phyloP scores from a whole-genome alignment of 2,888 invertebrate genomes.

The Criorhina ranunculi region DNA sequence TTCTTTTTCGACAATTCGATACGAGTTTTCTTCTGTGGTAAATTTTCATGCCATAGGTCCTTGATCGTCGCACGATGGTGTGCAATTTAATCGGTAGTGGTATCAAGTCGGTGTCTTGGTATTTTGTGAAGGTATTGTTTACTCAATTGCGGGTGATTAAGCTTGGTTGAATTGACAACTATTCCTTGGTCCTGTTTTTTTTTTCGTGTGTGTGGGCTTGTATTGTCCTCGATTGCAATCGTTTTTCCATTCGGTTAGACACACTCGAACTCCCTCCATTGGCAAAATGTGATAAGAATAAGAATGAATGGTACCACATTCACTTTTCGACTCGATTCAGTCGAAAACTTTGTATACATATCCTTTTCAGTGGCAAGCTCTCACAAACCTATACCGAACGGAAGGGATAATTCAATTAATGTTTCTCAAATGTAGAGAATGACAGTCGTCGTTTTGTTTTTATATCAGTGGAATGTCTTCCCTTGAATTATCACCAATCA shows the following conservation, averaged over 20 bases:
- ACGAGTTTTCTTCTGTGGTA: conserved; percentile 21
- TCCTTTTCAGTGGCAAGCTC: not conserved
- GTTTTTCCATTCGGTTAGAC: conserved; percentile 61
- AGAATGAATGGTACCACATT: conserved; percentile 60
- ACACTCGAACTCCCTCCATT: conserved; percentile 8
- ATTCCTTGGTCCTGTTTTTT: conserved; percentile 11
- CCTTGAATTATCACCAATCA: conserved; percentile 65
- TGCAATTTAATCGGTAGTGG: conserved; percentile 5
- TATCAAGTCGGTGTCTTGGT: not conserved
- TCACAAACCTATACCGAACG: not conserved
- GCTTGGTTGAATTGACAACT: conserved; percentile 63
- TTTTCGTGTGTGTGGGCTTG: not conserved
- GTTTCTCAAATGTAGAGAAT: conserved; percentile 39
- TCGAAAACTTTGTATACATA: not conserved
- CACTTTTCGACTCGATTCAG: conserved; percentile 37
- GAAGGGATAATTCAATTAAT: conserved; percentile 68
- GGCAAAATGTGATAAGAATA: conserved; percentile 60
- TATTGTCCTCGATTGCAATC: conserved; percentile 44
- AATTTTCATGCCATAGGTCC: not conserved
- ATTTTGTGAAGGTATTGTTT: conserved; percentile 60
- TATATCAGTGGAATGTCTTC: conserved; percentile 24
- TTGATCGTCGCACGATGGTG: conserved; percentile 20
- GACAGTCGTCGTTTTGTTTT: conserved; percentile 25
- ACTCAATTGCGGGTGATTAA: conserved; percentile 68
- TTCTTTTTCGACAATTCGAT: conserved; percentile 63